Conservation (phyloP, 2,113 vertebrate species). For the Thamnophis sirtalis region DNA sequence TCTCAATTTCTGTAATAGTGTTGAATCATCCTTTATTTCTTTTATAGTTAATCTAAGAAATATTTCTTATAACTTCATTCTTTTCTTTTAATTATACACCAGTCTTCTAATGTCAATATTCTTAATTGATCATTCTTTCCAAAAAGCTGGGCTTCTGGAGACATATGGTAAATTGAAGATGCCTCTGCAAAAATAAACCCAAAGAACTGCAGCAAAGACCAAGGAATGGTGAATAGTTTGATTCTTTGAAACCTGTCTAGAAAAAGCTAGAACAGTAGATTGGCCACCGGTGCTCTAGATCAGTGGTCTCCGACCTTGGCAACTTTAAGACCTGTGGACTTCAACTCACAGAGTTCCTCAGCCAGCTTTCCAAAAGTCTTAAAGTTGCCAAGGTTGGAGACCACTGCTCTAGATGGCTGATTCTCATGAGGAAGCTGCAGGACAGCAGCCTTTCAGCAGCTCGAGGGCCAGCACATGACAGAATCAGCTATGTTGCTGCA, state of each 20-base stretch:
- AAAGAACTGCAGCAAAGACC: background rate
- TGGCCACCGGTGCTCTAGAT: background rate
- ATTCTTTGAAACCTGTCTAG: background rate
- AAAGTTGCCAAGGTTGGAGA: no score
- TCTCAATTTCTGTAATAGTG: background rate
- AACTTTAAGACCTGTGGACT: no score
- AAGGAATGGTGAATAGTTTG: background rate
- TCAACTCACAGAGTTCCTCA: no score
- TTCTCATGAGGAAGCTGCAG: background rate
- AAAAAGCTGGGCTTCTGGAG: background rate
- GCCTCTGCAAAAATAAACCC: background rate
- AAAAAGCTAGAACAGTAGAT: background rate
- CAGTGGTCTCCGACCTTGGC: no score
- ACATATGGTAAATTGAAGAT: background rate
- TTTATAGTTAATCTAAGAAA: background rate
- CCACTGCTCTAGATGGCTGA: background rate
- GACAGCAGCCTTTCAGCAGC: background rate
- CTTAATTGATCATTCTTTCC: background rate
- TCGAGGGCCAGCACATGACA: background rate
- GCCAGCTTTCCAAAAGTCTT: no score
- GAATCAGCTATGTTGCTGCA: background rate
- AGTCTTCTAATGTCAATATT: rapidly evolving
- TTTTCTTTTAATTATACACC: background rate
- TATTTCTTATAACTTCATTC: background rate
- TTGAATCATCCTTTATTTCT: background rate